Conservation (phyloP, 2,113 vertebrate genomes). For the Mionectes macconnelli region DNA sequence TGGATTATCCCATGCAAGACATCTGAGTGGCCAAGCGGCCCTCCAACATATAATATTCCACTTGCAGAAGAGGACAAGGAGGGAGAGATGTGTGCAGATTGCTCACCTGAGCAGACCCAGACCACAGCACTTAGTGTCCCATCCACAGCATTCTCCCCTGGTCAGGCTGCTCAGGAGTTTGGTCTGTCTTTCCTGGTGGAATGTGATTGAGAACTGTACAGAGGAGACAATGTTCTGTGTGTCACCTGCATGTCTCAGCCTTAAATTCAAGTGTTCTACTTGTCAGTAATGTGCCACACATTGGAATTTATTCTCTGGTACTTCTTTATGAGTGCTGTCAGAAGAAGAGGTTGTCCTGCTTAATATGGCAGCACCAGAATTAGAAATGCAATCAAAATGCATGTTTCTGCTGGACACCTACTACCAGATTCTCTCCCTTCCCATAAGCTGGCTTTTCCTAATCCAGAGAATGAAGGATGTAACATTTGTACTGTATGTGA, state of each 20-base stretch:
- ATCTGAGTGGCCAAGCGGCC: neutral
- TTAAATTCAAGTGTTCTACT: neutral
- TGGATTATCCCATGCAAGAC: neutral
- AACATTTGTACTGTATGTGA: neutral
- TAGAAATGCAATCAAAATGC: neutral
- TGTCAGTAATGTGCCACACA: neutral
- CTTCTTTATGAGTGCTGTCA: neutral
- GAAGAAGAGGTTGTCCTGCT: neutral
- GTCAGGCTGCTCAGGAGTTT: neutral
- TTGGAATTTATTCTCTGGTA: neutral
- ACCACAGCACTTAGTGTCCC: too few relatives aligned
- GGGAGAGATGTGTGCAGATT: neutral
- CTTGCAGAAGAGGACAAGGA: neutral
- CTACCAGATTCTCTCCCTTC: neutral
- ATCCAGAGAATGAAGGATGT: neutral
- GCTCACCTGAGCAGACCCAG: neutral
- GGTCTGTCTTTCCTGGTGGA: neutral
- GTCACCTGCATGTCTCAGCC: neutral
- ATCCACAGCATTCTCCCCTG: neutral
- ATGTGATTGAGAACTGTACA: neutral
- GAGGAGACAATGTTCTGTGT: neutral
- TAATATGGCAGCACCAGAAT: neutral
- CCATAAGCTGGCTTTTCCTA: neutral
- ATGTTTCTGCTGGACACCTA: neutral
- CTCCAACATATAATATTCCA: neutral